Evolutionary conservation across 2,113 vertebrate species (phyloP), one percentile per base, ranked within the genome.

Genomic region (Sprattus sprattus): DNA sequence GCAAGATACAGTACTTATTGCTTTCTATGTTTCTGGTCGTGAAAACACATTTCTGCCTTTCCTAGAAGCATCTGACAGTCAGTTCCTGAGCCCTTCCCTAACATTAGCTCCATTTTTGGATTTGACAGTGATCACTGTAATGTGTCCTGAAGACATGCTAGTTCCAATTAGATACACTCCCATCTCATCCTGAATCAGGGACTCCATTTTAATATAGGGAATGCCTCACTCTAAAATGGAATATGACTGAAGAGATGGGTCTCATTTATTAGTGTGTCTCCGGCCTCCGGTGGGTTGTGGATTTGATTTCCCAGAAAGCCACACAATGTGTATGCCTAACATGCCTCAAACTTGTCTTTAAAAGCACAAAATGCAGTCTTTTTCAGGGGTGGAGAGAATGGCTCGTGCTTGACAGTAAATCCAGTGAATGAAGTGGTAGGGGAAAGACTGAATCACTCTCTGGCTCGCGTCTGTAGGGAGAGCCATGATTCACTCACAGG

Each of bases 371-470:
- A 39, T 60, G 28, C 13, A 78, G 10, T 78, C 64, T 15, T 3
- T 32, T 71, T 78, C 71, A 78, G 71, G 71, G 13, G 4, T 78
- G 28, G 32, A 78, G 71, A 1, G 5, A 78, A 78, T 16, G 15
- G 71, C 18, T 39, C 4, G 10, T 11, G 71, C 71, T 32, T 78
- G 71, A 78, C 32, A 32, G 32, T 32, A 44, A 78, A 78, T 81
- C 45, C 57, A 54, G 64, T 57, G 80, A 75, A 71, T 32, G 28
- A 32, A 71, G 54, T 28, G 60, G 39, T 45, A 32, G 44, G 39
- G 32, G 85, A 90, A 90, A 85, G 52, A 84, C 45, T 86, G 85
- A 88, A 80, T 89, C 88, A 83, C 44, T 81, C 8, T 81, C 39
- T 83, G 45, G 46, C 78, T 22, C 71, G 84, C 71, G 44, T 50